Base-by-base conservation (phyloP, 2,797 vertebrate species). In the Tapirus indicus region DNA sequence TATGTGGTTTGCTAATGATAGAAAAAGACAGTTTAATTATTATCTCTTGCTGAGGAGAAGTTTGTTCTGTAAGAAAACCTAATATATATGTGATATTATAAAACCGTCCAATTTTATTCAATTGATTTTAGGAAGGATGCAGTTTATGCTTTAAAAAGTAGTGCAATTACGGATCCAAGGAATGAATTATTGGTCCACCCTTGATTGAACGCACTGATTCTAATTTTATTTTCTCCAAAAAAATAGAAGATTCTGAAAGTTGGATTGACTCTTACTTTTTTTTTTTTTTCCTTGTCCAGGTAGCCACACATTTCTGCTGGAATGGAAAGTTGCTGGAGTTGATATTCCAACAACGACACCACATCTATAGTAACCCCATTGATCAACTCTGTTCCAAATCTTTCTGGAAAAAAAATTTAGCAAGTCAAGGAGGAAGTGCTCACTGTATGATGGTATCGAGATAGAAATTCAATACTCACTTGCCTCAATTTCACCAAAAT, bases 151-250 rank as follows among this genome's bases (percentile, higher is more conserved):
- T 79, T 74, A 72, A 95, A 92, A 52, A 18, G 35, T 6, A 14
- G 7, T 38, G 13, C 10, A 68, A 38, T 77, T 89, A 79, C 78
- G 74, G 88, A 78, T 5, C 32, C 12, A 58, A 21, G 20, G 25
- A 79, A 62, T 78, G n/a, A 58, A 27, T 62, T 64, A 58, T 14
- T 60, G 29, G 20, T 56, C 78, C 29, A 54, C 32, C 17, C 18
- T 72, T 60, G 47, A 72, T 47, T 58, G 58, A 90, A 78, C 56
- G 68, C 18, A 27, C 71, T 56, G 25, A 62, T 93, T 93, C 52
- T 9, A 58, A 91, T 74, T 94, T 54, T 77, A 77, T 96, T 87
- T 92, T 79, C 66, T 88, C 66, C 78, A 80, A 9, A 77, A 71
- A 85, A 88, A 56, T 49, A 68, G 54, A 86, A 88, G 58, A 71